A percentile compares a stretch with the other conserved stretches of the same genome.
Conservation (phyloP, 2,113 vertebrate species). For the Indicator indicator region DNA sequence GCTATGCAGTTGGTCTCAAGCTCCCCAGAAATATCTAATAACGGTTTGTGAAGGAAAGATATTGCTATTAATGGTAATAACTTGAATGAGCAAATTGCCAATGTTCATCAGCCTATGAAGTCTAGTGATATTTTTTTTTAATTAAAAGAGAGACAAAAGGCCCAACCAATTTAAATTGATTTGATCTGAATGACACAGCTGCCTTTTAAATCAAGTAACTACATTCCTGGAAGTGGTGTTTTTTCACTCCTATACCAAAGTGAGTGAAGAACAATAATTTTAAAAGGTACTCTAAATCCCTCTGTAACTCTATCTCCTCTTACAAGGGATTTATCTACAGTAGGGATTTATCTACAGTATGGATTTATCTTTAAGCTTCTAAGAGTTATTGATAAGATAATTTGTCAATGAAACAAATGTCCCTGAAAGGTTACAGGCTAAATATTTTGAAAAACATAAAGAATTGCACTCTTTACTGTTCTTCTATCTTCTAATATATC, state of each 20-base stretch:
- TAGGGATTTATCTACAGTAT: neutral
- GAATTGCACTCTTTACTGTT: neutral
- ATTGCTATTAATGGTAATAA: neutral
- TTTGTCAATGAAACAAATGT: neutral
- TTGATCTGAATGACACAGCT: neutral
- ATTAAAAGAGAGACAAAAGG: conserved; percentile 18
- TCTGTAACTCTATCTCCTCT: neutral
- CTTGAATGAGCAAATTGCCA: neutral
- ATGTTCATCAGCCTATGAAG: neutral
- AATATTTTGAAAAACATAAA: neutral
- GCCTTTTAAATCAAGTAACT: neutral
- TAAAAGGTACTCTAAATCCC: neutral
- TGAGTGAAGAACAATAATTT: neutral
- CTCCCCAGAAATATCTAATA: neutral
- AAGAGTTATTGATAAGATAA: neutral
- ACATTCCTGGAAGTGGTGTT: neutral
- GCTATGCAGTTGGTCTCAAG: neutral
- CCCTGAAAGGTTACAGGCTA: neutral
- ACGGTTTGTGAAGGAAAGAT: neutral
- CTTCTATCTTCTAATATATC: neutral
- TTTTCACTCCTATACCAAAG: neutral
- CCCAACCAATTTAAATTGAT: neutral
- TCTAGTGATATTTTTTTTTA: neutral
- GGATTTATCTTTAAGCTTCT: neutral
- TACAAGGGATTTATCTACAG: neutral